These are phyloP conservation scores for Andrena minutula DNA, from an alignment of 2,888 invertebrate species.

Conservation along the genomic window DNA sequence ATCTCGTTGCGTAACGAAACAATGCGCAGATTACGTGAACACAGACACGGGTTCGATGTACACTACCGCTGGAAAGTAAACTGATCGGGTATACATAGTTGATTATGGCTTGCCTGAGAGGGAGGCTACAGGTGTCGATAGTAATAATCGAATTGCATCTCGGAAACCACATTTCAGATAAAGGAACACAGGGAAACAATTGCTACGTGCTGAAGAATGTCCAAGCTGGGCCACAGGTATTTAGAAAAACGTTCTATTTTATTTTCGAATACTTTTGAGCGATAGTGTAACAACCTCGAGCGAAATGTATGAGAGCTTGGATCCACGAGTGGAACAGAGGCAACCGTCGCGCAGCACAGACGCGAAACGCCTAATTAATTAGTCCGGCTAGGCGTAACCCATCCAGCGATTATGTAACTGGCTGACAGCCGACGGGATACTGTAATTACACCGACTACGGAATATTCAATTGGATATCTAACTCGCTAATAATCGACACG, in stretches of 20 bases:
- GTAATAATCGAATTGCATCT: no score
- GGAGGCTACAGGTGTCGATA: no score
- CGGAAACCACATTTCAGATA: no score
- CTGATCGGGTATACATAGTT: no score
- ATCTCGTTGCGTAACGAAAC: conserved; percentile 36
- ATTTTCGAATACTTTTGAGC: no score
- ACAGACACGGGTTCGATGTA: no score
- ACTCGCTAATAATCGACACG: conserved; percentile 77
- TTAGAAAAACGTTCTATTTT: no score
- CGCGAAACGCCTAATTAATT: conserved; percentile 68
- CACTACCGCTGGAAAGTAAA: no score
- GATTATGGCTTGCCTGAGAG: no score
- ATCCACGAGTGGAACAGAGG: conserved; percentile 39
- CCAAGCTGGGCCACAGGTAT: no score
- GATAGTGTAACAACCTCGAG: not conserved
- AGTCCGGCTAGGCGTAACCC: conserved; percentile 52
- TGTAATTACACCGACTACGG: conserved; percentile 70
- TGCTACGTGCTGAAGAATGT: no score
- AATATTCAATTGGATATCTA: conserved; percentile 77
- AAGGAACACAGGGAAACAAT: no score
- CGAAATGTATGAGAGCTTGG: conserved; percentile 47
- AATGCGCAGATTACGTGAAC: conserved; percentile 7
- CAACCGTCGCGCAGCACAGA: conserved; percentile 31
- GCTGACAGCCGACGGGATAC: conserved; percentile 67
- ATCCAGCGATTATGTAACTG: conserved; percentile 68